These are phyloP conservation scores for Danio choprae DNA, from an alignment of 2,797 vertebrate genomes.

Conservation along the genomic window DNA sequence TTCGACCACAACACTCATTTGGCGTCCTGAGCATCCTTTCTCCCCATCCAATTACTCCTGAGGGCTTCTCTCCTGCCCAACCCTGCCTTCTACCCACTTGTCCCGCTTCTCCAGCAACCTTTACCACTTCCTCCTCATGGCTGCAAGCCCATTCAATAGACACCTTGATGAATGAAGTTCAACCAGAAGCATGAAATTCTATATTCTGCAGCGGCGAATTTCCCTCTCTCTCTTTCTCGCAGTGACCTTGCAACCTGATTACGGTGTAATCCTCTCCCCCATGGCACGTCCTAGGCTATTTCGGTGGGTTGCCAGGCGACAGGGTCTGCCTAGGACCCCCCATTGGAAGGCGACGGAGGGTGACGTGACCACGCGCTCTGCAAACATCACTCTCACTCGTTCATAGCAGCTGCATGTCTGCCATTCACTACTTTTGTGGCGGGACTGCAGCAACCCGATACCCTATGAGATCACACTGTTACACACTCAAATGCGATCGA, in stretches of 20 bases:
- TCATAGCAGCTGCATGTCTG: conserved; percentile 16
- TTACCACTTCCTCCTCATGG: conserved; percentile 50
- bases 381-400: conserved; percentile 37
- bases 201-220: conserved; percentile 59
- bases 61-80: conserved; percentile 41
- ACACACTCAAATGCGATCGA: conserved; percentile 57
- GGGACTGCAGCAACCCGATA: conserved; percentile 40
- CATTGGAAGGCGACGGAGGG: conserved; percentile 62
- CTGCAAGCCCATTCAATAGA: conserved; percentile 60
- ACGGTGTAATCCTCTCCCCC: conserved; percentile 61
- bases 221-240: conserved; percentile 29
- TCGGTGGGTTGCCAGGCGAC: conserved; percentile 78
- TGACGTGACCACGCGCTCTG: conserved; percentile 39
- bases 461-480: conserved; percentile 42
- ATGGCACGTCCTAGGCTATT: conserved; percentile 69
- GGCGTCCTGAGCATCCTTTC: conserved; percentile 46
- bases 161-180: conserved; percentile 63
- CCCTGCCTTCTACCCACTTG: conserved; percentile 40
- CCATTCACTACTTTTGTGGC: conserved; percentile 33
- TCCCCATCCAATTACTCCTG: conserved; percentile 53
- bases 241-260: conserved; percentile 64
- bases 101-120: conserved; percentile 27
- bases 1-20: conserved; percentile 44
- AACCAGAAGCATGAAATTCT: conserved; percentile 61
- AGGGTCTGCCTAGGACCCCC: conserved; percentile 68